phyloP scores from a whole-genome alignment of 37 sponge, comb jelly and placozoan genomes.

The Cliona cf. orientalis region DNA sequence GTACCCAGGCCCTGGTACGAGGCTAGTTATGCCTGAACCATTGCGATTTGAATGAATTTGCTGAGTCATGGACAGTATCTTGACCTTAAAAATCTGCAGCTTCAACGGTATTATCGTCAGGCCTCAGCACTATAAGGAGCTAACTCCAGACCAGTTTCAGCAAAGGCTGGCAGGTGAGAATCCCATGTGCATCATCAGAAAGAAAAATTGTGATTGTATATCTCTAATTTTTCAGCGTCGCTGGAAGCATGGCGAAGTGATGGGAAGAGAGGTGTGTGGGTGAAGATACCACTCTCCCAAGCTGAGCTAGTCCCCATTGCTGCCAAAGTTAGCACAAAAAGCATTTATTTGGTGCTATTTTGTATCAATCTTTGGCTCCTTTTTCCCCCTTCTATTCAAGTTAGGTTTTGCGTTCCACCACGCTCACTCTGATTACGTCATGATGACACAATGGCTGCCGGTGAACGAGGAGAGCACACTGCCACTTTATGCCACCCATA shows the following conservation, averaged over 20 bases:
- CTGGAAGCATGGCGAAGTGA: slow-evolving; percentile 60
- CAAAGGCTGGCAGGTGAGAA: slow-evolving; percentile 41
- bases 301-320: slow-evolving; percentile 69
- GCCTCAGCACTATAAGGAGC: slow-evolving; percentile 44
- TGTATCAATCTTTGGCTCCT: background rate
- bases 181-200: too few relatives aligned
- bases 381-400: too few relatives aligned
- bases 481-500: slow-evolving; percentile 80
- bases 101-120: slow-evolving; percentile 65
- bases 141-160: slow-evolving; percentile 39
- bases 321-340: slow-evolving; percentile 46
- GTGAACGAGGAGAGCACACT: slow-evolving; percentile 64
- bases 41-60: too few relatives aligned
- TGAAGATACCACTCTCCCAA: slow-evolving; percentile 56
- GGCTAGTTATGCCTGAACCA: too few relatives aligned
- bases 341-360: background rate
- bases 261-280: slow-evolving; percentile 79
- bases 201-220: background rate
- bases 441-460: slow-evolving; percentile 85
- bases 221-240: slow-evolving; percentile 37
- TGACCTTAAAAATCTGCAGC: slow-evolving; percentile 13
- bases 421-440: slow-evolving; percentile 63
- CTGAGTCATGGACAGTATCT: background rate
- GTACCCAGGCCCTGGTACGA: too few relatives aligned
- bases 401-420: slow-evolving; percentile 85